Evolutionary conservation across 2,888 invertebrate species (phyloP).

Genomic region (Cantharis nigra): DNA sequence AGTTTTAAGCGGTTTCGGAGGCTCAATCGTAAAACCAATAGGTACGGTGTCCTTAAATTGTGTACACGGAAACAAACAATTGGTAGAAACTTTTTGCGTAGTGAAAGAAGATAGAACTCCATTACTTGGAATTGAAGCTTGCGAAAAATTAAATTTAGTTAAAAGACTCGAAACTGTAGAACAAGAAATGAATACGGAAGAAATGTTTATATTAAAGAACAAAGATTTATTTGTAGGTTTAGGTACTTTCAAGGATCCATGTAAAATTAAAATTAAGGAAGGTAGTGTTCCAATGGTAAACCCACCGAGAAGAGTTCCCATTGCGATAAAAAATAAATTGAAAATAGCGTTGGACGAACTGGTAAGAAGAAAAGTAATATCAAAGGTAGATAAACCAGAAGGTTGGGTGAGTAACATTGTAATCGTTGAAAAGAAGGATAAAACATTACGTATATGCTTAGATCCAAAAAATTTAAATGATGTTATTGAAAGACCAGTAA

Average conservation of each 20-base stretch:
- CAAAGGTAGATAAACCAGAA: conserved; percentile 25
- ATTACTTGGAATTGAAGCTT: not conserved
- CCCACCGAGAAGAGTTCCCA: conserved; percentile 13
- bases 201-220: not conserved
- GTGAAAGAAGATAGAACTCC: not conserved
- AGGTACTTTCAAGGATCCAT: not conserved
- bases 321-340: not conserved
- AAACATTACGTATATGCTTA: conserved; percentile 20
- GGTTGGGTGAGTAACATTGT: conserved; percentile 30
- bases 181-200: not conserved
- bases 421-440: conserved; percentile 27
- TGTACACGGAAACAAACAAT: not conserved
- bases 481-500: too few relatives aligned
- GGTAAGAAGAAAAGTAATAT: not conserved
- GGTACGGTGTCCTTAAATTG: not conserved
- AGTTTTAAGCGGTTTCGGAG: not conserved
- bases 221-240: not conserved
- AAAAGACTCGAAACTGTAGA: not conserved
- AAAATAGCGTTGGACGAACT: not conserved
- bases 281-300: conserved; percentile 2
- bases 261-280: conserved; percentile 7
- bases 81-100: not conserved
- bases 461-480: conserved; percentile 28
- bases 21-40: not conserved
- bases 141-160: not conserved